Evolutionary conservation across 2,888 invertebrate genomes (phyloP), one percentile per base, ranked within the genome.

Genomic region (Sesia apiformis): DNA sequence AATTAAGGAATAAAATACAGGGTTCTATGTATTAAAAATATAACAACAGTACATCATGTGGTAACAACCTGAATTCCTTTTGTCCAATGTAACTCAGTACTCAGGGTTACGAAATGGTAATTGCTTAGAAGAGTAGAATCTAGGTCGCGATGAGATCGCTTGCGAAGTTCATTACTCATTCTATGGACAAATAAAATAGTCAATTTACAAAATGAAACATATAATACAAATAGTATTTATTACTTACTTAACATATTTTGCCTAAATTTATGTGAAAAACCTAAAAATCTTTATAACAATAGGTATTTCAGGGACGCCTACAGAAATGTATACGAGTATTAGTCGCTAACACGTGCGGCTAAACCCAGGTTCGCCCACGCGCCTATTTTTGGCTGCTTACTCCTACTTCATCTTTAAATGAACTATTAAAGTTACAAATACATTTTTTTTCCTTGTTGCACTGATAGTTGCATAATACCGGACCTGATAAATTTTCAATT

Each of bases 281-380:
- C 1, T 23, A 2, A 23, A 23, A 23, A 23, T 23, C 23, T 23
- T 23, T 23, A 23, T 23, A 23, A 23, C 23, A 23, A 23, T 23
- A 23, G 23, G 23, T 23, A 23, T 46, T 46, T 46, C 46, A 46
- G 46, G 46, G 46, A 46, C 46, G 46, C 23, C 23, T 46, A 23
- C 23, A 23, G 51, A n/a, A 7, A 6, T 51, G 23, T 23, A 23
- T 23, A 23, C 2, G 23, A 40, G 5, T 23, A 43, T 54, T 43
- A 40, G 23, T 51, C 40, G 42, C 53, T 53, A 54, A 56, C 56
- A 56, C 55, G 56, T 64, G 65, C 63, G 61, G 59, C 62, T 63
- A 63, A 61, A 67, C 63, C 64, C 68, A 64, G 57, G 58, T 54
- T 64, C 58, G 58, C 73, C 73, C 68, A 76, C 72, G 67, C 69